phyloP scores from a whole-genome alignment of 2,888 invertebrate species.

The Tinea pellionella region DNA sequence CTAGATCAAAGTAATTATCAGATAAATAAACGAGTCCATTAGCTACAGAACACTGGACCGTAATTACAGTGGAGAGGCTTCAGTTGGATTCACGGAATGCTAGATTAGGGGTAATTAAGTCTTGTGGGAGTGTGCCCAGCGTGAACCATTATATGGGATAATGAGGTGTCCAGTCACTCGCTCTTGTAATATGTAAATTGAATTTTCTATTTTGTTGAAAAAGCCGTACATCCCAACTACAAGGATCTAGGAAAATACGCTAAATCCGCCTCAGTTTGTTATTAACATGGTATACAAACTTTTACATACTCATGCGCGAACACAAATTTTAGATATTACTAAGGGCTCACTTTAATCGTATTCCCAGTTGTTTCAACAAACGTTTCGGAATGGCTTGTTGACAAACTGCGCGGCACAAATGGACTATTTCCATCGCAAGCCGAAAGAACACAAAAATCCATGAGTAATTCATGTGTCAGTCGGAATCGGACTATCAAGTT shows the following conservation, averaged over 20 bases:
- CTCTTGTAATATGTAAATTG: slow-evolving; percentile 59
- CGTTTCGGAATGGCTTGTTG: not conserved
- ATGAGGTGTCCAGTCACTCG: slow-evolving; percentile 60
- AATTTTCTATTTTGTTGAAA: slow-evolving; percentile 12
- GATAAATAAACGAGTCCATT: slow-evolving; percentile 56
- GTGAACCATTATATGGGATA: slow-evolving; percentile 58
- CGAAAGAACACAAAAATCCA: slow-evolving; percentile 9
- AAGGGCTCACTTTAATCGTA: not conserved
- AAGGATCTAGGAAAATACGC: not conserved
- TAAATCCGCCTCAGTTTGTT: not conserved
- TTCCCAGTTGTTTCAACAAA: not conserved
- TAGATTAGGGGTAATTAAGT: slow-evolving; percentile 64
- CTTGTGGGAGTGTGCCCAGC: slow-evolving; percentile 49
- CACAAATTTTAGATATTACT: not conserved
- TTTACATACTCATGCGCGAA: not conserved
- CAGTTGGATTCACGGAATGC: slow-evolving; percentile 54
- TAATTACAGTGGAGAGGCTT: slow-evolving; percentile 50
- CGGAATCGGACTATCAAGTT: not conserved
- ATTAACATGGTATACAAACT: slow-evolving; percentile 5
- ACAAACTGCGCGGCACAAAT: not conserved
- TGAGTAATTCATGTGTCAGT: not conserved
- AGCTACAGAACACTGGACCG: slow-evolving; percentile 48
- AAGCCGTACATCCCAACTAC: slow-evolving; percentile 1
- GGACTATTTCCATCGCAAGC: not conserved
- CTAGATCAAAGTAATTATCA: slow-evolving; percentile 35